These are phyloP conservation scores for Arctia plantaginis DNA, from an alignment of 2,888 invertebrate genomes.

Conservation along the genomic window DNA sequence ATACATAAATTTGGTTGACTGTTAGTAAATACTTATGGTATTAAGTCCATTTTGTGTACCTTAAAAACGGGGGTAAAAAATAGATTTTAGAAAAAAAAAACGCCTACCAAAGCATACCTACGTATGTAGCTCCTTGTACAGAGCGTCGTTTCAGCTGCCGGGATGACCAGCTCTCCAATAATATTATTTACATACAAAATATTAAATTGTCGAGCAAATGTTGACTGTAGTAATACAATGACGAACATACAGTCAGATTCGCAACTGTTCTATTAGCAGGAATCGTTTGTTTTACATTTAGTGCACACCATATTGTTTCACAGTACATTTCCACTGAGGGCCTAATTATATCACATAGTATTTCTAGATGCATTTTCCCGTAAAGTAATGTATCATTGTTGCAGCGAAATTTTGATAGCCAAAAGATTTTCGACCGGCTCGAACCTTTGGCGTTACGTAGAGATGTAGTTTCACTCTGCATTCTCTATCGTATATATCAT, in stretches of 20 bases:
- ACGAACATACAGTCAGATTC: conserved; percentile 62
- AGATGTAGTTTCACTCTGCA: too few relatives aligned
- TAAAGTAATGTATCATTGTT: too few relatives aligned
- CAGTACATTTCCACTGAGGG: conserved; percentile 70
- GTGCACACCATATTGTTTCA: conserved; percentile 69
- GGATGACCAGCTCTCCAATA: conserved; percentile 31
- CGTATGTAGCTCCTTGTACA: background rate
- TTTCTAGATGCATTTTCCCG: background rate
- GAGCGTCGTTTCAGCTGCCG: background rate
- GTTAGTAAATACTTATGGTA: too few relatives aligned
- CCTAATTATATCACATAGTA: conserved; percentile 35
- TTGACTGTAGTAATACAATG: conserved; percentile 64
- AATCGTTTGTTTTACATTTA: conserved; percentile 69
- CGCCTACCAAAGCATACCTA: background rate
- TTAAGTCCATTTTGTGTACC: too few relatives aligned
- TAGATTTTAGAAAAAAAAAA: background rate
- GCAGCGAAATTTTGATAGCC: too few relatives aligned
- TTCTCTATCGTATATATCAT: too few relatives aligned
- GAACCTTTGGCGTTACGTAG: too few relatives aligned
- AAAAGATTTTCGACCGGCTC: too few relatives aligned
- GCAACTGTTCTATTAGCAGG: conserved; percentile 70
- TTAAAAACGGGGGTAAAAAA: too few relatives aligned
- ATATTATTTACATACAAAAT: conserved; percentile 69
- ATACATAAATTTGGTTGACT: too few relatives aligned
- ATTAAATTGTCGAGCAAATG: conserved; percentile 62